phyloP scores from a whole-genome alignment of 2,113 vertebrate species.

The Jaculus jaculus region DNA sequence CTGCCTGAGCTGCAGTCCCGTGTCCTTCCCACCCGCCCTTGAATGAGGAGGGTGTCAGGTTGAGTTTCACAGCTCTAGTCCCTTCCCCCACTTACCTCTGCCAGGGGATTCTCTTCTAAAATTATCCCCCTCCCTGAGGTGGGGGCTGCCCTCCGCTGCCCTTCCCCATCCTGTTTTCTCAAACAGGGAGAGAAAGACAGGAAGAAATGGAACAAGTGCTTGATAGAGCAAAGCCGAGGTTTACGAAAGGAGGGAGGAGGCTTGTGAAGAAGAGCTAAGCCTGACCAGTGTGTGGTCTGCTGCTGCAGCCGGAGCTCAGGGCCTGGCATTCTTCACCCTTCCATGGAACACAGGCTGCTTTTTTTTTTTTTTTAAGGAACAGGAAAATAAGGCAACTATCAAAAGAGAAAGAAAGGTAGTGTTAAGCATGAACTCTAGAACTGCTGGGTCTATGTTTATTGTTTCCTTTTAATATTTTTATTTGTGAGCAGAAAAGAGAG shows the following conservation, averaged over 20 bases:
- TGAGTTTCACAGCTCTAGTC: conserved; percentile 82
- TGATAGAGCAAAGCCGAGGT: background rate
- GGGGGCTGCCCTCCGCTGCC: conserved; percentile 12
- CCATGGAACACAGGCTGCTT: background rate
- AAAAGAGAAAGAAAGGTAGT: background rate
- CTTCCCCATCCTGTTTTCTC: conserved; percentile 44
- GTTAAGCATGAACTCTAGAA: background rate
- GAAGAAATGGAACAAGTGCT: background rate
- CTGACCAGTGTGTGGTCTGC: rapidly evolving
- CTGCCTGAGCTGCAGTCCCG: background rate
- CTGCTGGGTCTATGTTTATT: too few relatives aligned
- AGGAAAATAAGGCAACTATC: background rate
- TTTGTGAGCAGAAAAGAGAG: too few relatives aligned
- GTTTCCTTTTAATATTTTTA: too few relatives aligned
- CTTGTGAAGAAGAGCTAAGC: background rate
- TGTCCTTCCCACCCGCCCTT: conserved; percentile 45
- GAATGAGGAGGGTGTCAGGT: conserved; percentile 65
- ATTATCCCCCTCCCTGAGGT: conserved; percentile 76
- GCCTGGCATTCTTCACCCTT: background rate
- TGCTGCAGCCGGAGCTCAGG: background rate
- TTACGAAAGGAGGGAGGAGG: background rate
- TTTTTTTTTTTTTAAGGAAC: background rate
- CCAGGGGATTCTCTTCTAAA: conserved; percentile 86
- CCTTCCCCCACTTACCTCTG: conserved; percentile 78
- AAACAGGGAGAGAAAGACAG: background rate